Evolutionary conservation across 2,113 vertebrate genomes (phyloP), one percentile per base, ranked within the genome.

Genomic region (Oreochromis tanganicae): DNA sequence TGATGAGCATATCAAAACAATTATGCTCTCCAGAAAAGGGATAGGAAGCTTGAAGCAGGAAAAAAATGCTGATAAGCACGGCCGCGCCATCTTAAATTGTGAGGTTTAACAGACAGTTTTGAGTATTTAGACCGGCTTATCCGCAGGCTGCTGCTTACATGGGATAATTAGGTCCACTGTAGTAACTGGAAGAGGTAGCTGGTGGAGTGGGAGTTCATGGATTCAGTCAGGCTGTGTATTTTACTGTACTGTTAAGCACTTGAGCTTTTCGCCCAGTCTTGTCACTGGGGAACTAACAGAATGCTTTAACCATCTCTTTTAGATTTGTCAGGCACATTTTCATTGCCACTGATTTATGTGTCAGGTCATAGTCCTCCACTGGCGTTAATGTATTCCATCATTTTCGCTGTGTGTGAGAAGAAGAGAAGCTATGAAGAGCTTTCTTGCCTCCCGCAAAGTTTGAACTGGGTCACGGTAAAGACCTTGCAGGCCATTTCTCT

Each of bases 261-360:
- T 83, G 82, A 93, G 90, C 92, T 86, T 81, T 92, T 92, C 82
- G 85, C 36, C 87, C 84, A 32, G 73, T 63, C 83, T 57, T 80
- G 86, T 92, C 92, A 78, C 85, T 68, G 81, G 93, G 91, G 90
- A 96, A 82, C 92, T 85, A 90, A 92, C 88, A 92, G 78, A 93
- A 92, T 34, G 80, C 86, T 88, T 82, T 80, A 86, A 78, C 84
- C 85, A 88, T 89, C 89, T 90, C 86, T 80, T 92, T 75, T 84
- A 52, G 84, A 90, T 95, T 93, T 92, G 87, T 93, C 63, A 36
- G 83, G 85, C 86, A 89, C 57, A 93, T 92, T 92, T 95, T 93
- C 83, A 93, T 94, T 91, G 85, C 81, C 88, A 94, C 91, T 92
- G 92, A 95, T 96, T 96, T 93, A 88, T 89, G 91, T 93, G 93